These are phyloP conservation scores for Ophiothrix spiculata DNA, from an alignment of 35 echinoderm and acorn worm species.

Conservation along the genomic window DNA sequence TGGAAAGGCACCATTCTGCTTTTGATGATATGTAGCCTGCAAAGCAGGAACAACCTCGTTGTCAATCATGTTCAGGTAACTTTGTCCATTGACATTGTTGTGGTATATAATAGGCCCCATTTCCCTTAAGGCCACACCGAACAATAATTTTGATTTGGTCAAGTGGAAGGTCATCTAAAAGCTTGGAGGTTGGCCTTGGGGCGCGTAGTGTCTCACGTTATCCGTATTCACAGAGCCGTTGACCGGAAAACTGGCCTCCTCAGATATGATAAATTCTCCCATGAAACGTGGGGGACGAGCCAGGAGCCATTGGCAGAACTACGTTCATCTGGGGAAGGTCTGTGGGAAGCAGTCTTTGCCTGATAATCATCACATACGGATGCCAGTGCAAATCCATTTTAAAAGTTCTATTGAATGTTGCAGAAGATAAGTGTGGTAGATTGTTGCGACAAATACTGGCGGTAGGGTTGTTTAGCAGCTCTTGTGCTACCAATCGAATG, in stretches of 20 bases:
- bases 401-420: neutral
- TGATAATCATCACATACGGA: neutral
- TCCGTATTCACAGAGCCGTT: neutral
- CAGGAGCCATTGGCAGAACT: too few species aligned
- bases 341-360: neutral
- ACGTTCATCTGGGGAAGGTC: too few species aligned
- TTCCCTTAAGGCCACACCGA: neutral
- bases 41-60: neutral
- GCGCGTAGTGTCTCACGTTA: neutral
- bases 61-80: slow-evolving; percentile 7
- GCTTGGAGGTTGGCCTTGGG: neutral
- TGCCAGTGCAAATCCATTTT: neutral
- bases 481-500: neutral
- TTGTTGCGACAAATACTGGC: neutral
- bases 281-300: neutral
- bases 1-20: neutral
- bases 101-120: neutral
- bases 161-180: neutral
- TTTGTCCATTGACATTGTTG: neutral
- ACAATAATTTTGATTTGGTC: neutral
- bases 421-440: too few species aligned
- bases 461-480: neutral
- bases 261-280: neutral
- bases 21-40: neutral
- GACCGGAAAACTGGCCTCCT: neutral